These are phyloP conservation scores for Styela plicata DNA, from an alignment of 23 tunicate species.

Conservation along the genomic window DNA sequence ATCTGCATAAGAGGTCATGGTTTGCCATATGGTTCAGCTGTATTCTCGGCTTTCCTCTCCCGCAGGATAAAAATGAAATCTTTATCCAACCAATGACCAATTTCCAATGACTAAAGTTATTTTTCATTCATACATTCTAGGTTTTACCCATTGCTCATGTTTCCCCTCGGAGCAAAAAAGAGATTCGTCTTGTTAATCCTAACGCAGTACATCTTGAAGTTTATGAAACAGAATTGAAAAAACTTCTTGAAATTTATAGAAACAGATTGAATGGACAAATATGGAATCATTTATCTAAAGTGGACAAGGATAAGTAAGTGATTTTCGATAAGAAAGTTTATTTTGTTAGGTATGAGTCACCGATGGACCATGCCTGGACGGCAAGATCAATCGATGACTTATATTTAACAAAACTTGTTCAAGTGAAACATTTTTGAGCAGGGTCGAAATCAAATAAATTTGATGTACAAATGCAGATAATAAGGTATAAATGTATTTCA, in stretches of 20 bases:
- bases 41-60: no score
- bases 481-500: no score
- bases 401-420: no score
- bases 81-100: background rate
- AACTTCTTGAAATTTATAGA: constrained; percentile 38
- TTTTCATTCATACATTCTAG: constrained; percentile 30
- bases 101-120: background rate
- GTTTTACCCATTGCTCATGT: constrained; percentile 91
- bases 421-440: no score
- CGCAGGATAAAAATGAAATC: no score
- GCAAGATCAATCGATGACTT: no score
- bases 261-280: constrained; percentile 56
- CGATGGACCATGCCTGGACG: no score
- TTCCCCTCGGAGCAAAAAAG: constrained; percentile 55
- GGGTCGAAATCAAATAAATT: no score
- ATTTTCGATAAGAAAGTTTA: background rate
- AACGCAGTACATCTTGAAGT: constrained; percentile 78
- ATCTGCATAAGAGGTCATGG: no score
- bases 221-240: constrained; percentile 39
- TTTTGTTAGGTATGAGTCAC: background rate
- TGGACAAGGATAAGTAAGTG: constrained; percentile 63
- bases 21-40: no score
- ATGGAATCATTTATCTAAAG: constrained; percentile 53
- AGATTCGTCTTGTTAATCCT: constrained; percentile 78
- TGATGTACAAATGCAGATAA: no score